Percentiles rank a stretch among this genome's conserved stretches.
These are phyloP conservation scores for Bufotes viridis DNA, from an alignment of 2,797 vertebrate species.

Conservation along the genomic window DNA sequence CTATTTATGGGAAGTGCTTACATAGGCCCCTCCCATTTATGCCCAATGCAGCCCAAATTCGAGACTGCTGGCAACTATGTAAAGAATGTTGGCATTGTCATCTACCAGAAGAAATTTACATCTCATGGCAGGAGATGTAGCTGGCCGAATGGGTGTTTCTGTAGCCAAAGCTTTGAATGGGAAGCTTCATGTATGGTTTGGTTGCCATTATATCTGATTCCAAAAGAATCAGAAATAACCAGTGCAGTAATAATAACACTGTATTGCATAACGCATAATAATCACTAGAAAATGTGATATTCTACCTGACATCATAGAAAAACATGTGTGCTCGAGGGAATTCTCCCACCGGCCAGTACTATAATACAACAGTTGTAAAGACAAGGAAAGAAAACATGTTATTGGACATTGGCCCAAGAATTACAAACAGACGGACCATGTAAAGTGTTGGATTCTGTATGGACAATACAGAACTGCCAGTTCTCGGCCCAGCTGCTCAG, in stretches of 20 bases:
- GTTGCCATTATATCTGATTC: too few species aligned
- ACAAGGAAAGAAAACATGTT: neutral
- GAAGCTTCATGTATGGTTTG: too few species aligned
- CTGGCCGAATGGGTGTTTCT: too few species aligned
- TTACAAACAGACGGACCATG: slow-evolving; percentile 20
- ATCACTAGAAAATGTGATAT: neutral
- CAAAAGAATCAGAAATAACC: neutral
- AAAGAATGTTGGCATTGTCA: too few species aligned
- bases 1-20: too few species aligned
- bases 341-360: slow-evolving; percentile 14
- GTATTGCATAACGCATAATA: too few species aligned
- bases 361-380: slow-evolving; percentile 20
- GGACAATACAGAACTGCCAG: slow-evolving; percentile 55
- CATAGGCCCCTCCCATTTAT: too few species aligned
- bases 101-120: too few species aligned
- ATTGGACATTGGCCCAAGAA: slow-evolving; percentile 4
- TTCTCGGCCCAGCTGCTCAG: slow-evolving; percentile 20
- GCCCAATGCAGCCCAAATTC: too few species aligned
- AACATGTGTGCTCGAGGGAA: slow-evolving; percentile 5
- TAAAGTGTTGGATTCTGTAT: slow-evolving; percentile 19
- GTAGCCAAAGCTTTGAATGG: too few species aligned
- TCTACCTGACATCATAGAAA: neutral
- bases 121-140: too few species aligned
- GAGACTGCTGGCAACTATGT: too few species aligned
- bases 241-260: neutral